Evolutionary conservation across 2,113 vertebrate genomes (phyloP).

Genomic region (Uropsilus gracilis): DNA sequence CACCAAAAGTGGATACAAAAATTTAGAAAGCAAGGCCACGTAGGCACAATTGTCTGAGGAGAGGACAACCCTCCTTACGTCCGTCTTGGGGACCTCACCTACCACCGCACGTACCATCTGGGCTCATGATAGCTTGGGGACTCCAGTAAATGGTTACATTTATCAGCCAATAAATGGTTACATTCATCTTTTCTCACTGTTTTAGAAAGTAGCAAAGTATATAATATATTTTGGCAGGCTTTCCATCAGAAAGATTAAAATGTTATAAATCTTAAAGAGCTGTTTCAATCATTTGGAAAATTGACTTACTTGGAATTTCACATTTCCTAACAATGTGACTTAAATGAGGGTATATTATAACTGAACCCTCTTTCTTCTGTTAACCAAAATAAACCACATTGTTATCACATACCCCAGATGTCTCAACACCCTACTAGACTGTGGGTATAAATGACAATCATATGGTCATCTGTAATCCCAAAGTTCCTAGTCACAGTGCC

Average conservation of each 20-base stretch:
- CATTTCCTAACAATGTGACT: not conserved
- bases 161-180: not conserved
- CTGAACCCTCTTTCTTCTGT: not conserved
- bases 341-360: not conserved
- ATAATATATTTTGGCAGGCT: not conserved
- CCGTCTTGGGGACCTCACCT: not conserved
- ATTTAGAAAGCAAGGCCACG: not conserved
- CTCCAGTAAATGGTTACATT: not conserved
- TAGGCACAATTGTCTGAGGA: not conserved
- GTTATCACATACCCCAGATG: not conserved
- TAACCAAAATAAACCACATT: not conserved
- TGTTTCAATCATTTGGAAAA: constrained; percentile 22
- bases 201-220: not conserved
- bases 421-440: not conserved
- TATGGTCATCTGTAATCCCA: not conserved
- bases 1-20: not conserved
- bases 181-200: not conserved
- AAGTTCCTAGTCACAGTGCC: not conserved
- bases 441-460: not conserved
- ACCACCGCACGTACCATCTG: no score
- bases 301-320: not conserved
- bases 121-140: not conserved
- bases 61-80: not conserved
- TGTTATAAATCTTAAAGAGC: not conserved
- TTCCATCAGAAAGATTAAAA: constrained; percentile 1